Conservation (phyloP, 2,797 vertebrate genomes). For the Diceros bicornis region DNA sequence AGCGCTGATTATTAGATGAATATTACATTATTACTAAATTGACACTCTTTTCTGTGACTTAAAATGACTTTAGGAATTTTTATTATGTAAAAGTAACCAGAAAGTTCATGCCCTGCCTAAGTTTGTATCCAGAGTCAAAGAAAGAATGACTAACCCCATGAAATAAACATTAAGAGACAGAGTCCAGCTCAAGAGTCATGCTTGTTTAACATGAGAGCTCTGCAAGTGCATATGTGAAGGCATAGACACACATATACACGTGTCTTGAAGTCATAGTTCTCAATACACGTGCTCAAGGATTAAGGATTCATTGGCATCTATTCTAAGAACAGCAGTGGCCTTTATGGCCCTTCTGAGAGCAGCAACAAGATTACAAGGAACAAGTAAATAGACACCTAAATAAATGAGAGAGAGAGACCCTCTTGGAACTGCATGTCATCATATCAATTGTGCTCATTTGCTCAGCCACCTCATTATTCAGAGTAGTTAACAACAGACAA, state of each 20-base stretch:
- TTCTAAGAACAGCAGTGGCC: background rate
- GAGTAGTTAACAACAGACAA: background rate
- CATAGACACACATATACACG: background rate
- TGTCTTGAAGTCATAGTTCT: background rate
- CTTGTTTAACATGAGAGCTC: background rate
- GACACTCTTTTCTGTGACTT: background rate
- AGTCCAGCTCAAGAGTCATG: background rate
- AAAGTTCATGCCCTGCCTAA: background rate
- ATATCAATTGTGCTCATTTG: background rate
- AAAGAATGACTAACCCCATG: background rate
- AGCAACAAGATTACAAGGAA: background rate
- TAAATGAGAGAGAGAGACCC: background rate
- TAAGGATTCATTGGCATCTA: background rate
- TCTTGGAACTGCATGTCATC: background rate
- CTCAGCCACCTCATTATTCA: background rate
- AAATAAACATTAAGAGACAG: background rate
- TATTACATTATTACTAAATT: background rate
- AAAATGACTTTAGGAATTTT: background rate
- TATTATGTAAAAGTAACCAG: conserved; percentile 13
- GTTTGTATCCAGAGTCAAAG: background rate
- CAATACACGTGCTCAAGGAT: background rate
- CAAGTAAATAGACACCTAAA: background rate
- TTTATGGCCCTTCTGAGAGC: background rate
- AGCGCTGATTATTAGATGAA: background rate
- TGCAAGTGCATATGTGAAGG: background rate